phyloP scores from a whole-genome alignment of 2,797 vertebrate species.

The Tadarida brasiliensis region DNA sequence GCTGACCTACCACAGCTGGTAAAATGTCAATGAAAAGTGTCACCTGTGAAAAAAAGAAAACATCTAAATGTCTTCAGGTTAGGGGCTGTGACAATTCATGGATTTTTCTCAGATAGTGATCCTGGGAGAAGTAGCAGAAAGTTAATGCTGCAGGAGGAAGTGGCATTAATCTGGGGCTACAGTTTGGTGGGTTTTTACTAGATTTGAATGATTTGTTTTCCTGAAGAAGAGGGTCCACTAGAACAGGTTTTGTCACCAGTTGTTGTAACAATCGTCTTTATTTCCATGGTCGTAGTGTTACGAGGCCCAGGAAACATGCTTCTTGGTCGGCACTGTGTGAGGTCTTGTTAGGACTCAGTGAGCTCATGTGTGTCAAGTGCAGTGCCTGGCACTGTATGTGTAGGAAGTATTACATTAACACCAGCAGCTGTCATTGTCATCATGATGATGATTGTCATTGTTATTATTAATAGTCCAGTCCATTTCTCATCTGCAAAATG shows the following conservation, averaged over 20 bases:
- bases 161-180: background rate
- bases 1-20: background rate
- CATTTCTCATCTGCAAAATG: background rate
- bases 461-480: background rate
- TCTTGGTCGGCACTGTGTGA: background rate
- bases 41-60: constrained; percentile 37
- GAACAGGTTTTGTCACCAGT: background rate
- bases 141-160: background rate
- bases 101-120: constrained; percentile 3
- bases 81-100: constrained; percentile 1
- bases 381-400: background rate
- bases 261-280: background rate
- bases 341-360: background rate
- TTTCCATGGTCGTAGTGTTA: background rate
- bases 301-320: background rate
- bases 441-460: background rate
- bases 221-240: background rate
- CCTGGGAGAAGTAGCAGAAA: constrained; percentile 11
- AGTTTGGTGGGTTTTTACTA: background rate
- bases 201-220: constrained; percentile 16
- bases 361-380: background rate
- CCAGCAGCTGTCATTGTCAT: background rate
- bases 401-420: background rate
- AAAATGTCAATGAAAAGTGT: constrained; percentile 54
- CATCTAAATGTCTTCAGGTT: background rate